Evolutionary conservation across 1,140 invertebrate genomes (phyloP), one percentile per base, ranked within the genome.

Genomic region (Papilio polyxenes): DNA sequence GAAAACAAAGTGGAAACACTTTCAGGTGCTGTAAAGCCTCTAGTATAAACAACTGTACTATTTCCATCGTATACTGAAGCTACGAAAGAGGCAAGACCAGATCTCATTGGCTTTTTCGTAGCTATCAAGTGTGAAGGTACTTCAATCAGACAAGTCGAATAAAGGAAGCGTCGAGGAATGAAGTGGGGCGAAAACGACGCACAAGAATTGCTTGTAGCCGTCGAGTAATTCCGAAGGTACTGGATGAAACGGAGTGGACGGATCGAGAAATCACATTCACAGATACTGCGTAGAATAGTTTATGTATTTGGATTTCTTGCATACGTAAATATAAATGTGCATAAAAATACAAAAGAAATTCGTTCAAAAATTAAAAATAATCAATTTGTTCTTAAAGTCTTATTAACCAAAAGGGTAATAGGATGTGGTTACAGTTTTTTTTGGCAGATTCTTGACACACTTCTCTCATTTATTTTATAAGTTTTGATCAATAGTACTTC

Each of bases 251-350:
- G 65, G 31, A 72, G 65, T 72, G 65, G 31, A 72, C 65, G 65
- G 65, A 72, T 72, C 65, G 65, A 17, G 65, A 31, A 72, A 72
- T 72, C 65, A 40, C 65, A 72, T 72, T 72, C 65, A 72, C 65
- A 59, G 56, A n/a, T 59, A 59, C n/a, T 20, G n/a, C 17, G 56
- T 1, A 20, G 56, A 59, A 20, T 7, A 72, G 31, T 72, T 37
- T 72, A 72, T 37, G 11, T 15, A 11, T 72, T 72, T 37, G 31
- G 31, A 37, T 40, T 72, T 8, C 65, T 72, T 40, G 65, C 65
- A 72, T 72, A 72, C 10, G 65, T 40, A 40, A 72, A 17, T 56
- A 56, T 56, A 56, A 17, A 56, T 56, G n/a, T 56, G 15, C 5
- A 31, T 23, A 3, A 72, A 72, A 72, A 59, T 59, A 59, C n/a